Evolutionary conservation across 2,888 invertebrate species (phyloP).

Genomic region (Eupithecia pulchellata): DNA sequence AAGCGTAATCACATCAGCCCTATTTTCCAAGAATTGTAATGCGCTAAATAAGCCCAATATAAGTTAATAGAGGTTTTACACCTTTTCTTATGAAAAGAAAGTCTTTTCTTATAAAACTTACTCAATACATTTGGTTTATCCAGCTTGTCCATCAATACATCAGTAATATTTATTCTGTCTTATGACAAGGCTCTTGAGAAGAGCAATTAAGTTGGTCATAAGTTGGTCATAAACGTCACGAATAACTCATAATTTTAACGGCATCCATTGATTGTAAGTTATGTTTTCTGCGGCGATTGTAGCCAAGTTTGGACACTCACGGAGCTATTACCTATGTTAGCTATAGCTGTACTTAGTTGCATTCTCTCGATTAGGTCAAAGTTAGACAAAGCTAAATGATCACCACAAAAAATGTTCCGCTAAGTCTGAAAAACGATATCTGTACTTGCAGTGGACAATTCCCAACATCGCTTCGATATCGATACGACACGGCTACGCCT

Average conservation of each 20-base stretch:
- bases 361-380: neutral
- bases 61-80: too few species aligned
- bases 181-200: neutral
- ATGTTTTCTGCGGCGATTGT: constrained; percentile 29
- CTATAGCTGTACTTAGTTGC: neutral
- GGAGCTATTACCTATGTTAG: constrained; percentile 22
- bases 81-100: too few species aligned
- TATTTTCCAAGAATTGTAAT: too few species aligned
- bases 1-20: too few species aligned
- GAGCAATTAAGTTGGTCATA: neutral
- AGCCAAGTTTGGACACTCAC: constrained; percentile 37
- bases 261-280: constrained; percentile 32
- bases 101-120: too few species aligned
- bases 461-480: neutral
- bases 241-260: constrained; percentile 33
- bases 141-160: too few species aligned
- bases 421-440: neutral
- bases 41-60: too few species aligned
- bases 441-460: neutral
- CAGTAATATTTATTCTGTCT: too few species aligned
- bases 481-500: neutral
- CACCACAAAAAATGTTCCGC: neutral
- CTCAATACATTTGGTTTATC: too few species aligned
- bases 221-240: constrained; percentile 28
- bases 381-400: neutral